Evolutionary conservation across 1,140 invertebrate genomes (phyloP).

Genomic region (Lordiphosa stackelbergi): DNA sequence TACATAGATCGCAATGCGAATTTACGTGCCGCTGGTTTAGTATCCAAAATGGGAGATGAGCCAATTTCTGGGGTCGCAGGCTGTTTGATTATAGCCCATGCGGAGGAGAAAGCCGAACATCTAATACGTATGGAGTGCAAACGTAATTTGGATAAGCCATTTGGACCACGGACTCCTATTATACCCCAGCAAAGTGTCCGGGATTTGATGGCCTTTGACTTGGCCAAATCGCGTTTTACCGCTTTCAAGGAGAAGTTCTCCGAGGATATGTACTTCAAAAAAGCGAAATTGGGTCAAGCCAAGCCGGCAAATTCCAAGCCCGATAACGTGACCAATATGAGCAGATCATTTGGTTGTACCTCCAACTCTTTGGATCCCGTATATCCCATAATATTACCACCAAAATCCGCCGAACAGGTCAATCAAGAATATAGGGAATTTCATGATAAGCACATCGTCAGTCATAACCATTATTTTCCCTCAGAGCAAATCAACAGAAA

Average conservation of each 20-base stretch:
- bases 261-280: constrained; percentile 59
- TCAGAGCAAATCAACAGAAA: constrained; percentile 51
- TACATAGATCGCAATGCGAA: constrained; percentile 35
- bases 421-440: constrained; percentile 41
- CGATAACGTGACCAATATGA: constrained; percentile 48
- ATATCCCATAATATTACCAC: constrained; percentile 40
- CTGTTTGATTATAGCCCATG: constrained; percentile 25
- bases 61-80: background rate
- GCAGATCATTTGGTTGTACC: constrained; percentile 41
- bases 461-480: constrained; percentile 68
- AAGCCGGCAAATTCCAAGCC: constrained; percentile 50
- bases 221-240: constrained; percentile 54
- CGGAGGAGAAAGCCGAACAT: constrained; percentile 45
- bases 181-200: constrained; percentile 18
- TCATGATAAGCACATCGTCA: constrained; percentile 59
- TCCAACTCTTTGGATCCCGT: constrained; percentile 1
- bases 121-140: constrained; percentile 29
- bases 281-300: constrained; percentile 35
- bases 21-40: constrained; percentile 30
- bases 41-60: background rate
- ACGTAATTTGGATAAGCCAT: background rate
- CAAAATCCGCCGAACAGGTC: constrained; percentile 43
- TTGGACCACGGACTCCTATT: constrained; percentile 17
- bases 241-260: constrained; percentile 61
- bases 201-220: constrained; percentile 40